Percentiles rank a stretch among this genome's conserved stretches.
Evolutionary conservation across 53 echinoderm and acorn worm species (phyloP).

Genomic region (Mesocentrotus franciscanus): DNA sequence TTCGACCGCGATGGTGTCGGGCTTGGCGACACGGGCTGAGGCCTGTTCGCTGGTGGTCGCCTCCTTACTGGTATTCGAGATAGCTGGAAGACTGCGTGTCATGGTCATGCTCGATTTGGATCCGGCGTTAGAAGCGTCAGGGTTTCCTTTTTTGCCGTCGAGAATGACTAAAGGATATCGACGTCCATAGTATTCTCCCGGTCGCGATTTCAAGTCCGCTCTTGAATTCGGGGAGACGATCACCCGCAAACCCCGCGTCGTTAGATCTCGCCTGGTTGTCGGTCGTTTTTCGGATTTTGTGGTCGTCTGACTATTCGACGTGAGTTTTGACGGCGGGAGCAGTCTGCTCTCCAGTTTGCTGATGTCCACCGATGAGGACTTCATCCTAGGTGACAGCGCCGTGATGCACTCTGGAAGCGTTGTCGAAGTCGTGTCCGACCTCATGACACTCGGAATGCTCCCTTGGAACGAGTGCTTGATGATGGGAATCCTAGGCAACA

Average conservation of each 20-base stretch:
- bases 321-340: constrained; percentile 37
- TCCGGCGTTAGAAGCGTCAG: background rate
- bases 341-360: constrained; percentile 47
- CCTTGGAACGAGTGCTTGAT: constrained; percentile 77
- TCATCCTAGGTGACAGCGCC: constrained; percentile 53
- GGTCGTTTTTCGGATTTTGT: constrained; percentile 3
- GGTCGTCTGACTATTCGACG: constrained; percentile 18
- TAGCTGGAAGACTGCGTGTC: constrained; percentile 62
- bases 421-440: constrained; percentile 62
- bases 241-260: constrained; percentile 45
- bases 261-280: background rate
- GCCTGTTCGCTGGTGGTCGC: background rate
- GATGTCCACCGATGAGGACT: constrained; percentile 55
- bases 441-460: constrained; percentile 57
- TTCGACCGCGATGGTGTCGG: constrained; percentile 66
- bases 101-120: constrained; percentile 25
- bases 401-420: constrained; percentile 68
- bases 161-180: constrained; percentile 75
- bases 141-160: constrained; percentile 47
- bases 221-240: constrained; percentile 78
- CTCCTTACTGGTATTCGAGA: background rate
- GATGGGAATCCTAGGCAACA: constrained; percentile 70
- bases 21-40: background rate
- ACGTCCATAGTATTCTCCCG: constrained; percentile 70
- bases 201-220: constrained; percentile 62